These are phyloP conservation scores for Rousettus leschenaultii DNA, from an alignment of 2,113 vertebrate species.

Conservation along the genomic window DNA sequence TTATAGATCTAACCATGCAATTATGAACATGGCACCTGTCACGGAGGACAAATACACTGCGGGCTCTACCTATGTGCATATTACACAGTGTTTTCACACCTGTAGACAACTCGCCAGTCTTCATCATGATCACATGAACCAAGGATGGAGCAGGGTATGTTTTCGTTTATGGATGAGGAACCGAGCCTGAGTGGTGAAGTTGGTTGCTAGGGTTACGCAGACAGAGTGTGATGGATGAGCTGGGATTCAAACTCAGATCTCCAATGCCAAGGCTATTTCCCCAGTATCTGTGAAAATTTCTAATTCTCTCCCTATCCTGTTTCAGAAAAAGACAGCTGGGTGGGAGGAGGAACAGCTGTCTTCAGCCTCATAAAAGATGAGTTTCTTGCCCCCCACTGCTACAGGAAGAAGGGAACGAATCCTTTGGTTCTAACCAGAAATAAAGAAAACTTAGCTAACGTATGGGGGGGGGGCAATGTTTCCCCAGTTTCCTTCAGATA, in stretches of 20 bases:
- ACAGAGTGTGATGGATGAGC: background rate
- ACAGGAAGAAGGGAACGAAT: slow-evolving; percentile 54
- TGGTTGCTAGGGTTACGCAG: background rate
- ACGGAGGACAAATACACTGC: accelerated
- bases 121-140: no score
- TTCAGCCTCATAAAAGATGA: slow-evolving; percentile 58
- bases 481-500: background rate
- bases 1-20: background rate
- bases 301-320: slow-evolving; percentile 57
- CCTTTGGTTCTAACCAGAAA: slow-evolving; percentile 57
- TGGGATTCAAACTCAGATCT: slow-evolving; percentile 46
- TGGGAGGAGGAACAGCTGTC: slow-evolving; percentile 47
- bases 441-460: background rate
- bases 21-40: background rate
- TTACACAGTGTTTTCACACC: accelerated
- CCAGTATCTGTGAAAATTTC: background rate
- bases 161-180: background rate
- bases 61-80: accelerated
- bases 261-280: background rate
- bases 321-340: slow-evolving; percentile 65
- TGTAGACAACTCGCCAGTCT: accelerated
- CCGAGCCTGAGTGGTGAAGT: background rate
- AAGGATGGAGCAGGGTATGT: accelerated
- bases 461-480: background rate
- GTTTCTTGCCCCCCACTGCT: slow-evolving; percentile 47